Evolutionary conservation across 2,888 invertebrate species (phyloP), one percentile per base, ranked within the genome.

Genomic region (Cryptops parisi): DNA sequence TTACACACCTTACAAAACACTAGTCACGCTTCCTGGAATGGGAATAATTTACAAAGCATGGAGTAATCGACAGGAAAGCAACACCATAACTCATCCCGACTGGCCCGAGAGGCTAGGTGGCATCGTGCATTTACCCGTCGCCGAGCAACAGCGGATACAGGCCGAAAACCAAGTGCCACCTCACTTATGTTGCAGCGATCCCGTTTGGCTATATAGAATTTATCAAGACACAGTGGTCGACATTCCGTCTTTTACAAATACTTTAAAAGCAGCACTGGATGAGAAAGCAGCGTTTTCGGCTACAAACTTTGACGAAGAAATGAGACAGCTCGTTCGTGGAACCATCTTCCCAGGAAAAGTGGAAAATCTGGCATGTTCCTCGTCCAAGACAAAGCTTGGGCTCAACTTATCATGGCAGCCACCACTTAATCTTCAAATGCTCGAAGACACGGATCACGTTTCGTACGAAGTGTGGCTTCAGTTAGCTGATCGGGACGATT

Each of bases 141-240:
- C 62, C 2, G 56, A 65, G 49, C 70, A 67, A 59, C 47, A 59
- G 26, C 44, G 56, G 33, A 70, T 73, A 33, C 46, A 55, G 17
- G 61, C 64, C 27, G 59, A 58, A 6, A 62, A 63, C 39, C 48
- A 55, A n/a, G 68, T 73, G 15, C 66, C 67, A 4, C 60, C 62
- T 9, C 72, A 72, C 55, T 56, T 69, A 49, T 74, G 74, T 58
- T 74, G 74, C 59, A 61, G 66, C 40, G 65, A 74, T 59, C 69
- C 72, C 2, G 65, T 65, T 2, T 74, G 72, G 70, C 61, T 74
- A 40, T 74, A 66, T 60, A 65, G 71, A 53, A 72, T 73, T 58
- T 74, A 71, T 61, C 74, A 74, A 61, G 74, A 74, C 58, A 74
- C 73, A 2, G 38, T 61, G 15, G 69, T 74, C 0, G 67, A 71